phyloP scores from a whole-genome alignment of 2,113 vertebrate genomes.

The Halcyon malimbica region DNA sequence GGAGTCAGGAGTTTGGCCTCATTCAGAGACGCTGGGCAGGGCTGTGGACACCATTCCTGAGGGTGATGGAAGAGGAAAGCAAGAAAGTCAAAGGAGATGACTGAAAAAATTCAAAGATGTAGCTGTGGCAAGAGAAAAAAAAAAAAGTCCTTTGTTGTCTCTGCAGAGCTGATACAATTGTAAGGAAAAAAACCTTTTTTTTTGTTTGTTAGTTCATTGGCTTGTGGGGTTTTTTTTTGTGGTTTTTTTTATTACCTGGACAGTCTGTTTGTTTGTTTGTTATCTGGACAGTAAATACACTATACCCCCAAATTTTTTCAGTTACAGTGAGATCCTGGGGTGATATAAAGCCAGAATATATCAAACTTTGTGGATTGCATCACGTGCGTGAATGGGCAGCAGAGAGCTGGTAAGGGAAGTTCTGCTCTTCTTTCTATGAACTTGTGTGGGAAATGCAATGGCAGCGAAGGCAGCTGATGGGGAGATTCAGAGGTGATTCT shows the following conservation, averaged over 20 bases:
- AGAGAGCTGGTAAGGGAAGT: background rate
- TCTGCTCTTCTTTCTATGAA: no score
- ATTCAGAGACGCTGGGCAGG: no score
- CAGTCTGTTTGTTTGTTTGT: no score
- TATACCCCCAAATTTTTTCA: background rate
- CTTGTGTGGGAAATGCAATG: background rate
- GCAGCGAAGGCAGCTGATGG: background rate
- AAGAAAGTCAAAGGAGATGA: background rate
- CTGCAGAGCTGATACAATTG: background rate
- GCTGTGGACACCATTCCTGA: no score
- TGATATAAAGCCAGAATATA: rapidly evolving
- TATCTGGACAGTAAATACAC: background rate
- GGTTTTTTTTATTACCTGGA: no score
- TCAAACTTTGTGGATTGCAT: background rate
- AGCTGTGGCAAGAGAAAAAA: background rate
- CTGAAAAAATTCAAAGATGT: background rate
- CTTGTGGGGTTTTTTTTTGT: no score
- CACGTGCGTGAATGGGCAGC: rapidly evolving
- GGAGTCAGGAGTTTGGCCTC: background rate
- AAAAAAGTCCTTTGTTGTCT: background rate
- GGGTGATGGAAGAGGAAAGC: background rate
- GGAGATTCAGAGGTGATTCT: background rate
- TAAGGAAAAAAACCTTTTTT: background rate
- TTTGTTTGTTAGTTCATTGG: background rate
- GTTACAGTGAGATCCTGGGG: background rate